Base-by-base conservation (phyloP, 2,888 invertebrate genomes). In the Drosophila borealis region DNA sequence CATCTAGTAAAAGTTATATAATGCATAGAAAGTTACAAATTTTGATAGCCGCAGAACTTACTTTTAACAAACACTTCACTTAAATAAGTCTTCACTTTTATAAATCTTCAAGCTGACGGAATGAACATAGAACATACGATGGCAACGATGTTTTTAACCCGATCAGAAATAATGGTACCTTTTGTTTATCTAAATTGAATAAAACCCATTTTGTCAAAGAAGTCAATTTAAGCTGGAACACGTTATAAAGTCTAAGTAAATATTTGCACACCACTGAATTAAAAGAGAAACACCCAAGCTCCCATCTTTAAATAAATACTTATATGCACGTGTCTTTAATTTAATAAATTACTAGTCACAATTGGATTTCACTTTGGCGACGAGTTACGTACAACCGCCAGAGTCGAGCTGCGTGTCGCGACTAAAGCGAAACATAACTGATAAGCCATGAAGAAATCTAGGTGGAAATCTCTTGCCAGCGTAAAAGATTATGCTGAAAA, bases 371-470 rank as follows among this genome's bases (percentile, higher is more conserved):
- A 65, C 66, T 54, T 37, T 9, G 11, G n/a, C 19, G 25, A 57
- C 36, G 39, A 14, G 25, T 49, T 29, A 14, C 14, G 0, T 11
- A n/a, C 53, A 64, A 73, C 70, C 51, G 57, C 46, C 46, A 37
- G 49, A 34, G 19, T 54, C 69, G 62, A 79, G 69, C 70, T 50
- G 44, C 61, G 25, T 29, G 14, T 51, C 17, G 55, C 65, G 74
- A 88, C 87, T 88, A 73, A 88, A 57, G 55, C 55, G 62, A 46
- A 75, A 60, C 53, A 56, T 53, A 69, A 44, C 57, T 69, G 80
- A 88, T 67, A 67, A 85, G 55, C 36, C 36, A 4, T 37, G 11
- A 76, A 49, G 83, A 88, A 85, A 81, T 60, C 73, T 78, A 9
- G 13, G 17, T 29, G 21, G 10, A 19, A 25, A 50, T 50, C 44